phyloP scores from a whole-genome alignment of 2,888 invertebrate genomes.

The Apomyelois bistriatella region DNA sequence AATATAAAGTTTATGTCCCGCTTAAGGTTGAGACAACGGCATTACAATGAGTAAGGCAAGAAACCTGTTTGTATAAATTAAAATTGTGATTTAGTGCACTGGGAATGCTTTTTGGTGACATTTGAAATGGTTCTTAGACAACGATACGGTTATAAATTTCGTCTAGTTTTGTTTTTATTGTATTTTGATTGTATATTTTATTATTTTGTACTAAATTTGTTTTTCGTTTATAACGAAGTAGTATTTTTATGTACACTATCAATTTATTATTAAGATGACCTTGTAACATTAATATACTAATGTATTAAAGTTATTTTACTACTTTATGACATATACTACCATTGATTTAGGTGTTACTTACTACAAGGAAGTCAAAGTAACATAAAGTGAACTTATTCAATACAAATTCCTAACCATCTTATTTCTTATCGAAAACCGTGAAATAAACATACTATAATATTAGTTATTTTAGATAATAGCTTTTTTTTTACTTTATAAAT shows the following conservation, averaged over 20 bases:
- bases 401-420: too few relatives aligned
- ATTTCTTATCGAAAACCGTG: too few relatives aligned
- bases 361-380: too few relatives aligned
- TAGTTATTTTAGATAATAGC: too few relatives aligned
- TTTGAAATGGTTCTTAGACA: conserved; percentile 56
- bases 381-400: too few relatives aligned
- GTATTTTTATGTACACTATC: background rate
- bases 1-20: conserved; percentile 58
- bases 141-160: conserved; percentile 54
- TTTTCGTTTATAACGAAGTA: background rate
- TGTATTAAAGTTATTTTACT: too few relatives aligned
- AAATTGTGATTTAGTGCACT: conserved; percentile 65
- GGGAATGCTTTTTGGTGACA: conserved; percentile 63
- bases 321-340: too few relatives aligned
- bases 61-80: conserved; percentile 61
- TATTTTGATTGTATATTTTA: conserved; percentile 13
- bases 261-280: background rate
- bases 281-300: too few relatives aligned
- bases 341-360: too few relatives aligned
- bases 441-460: too few relatives aligned
- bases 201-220: conserved; percentile 11
- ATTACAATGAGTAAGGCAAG: conserved; percentile 33
- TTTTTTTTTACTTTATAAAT: too few relatives aligned
- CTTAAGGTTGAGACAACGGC: conserved; percentile 61
- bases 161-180: conserved; percentile 6